Conservation (phyloP, 1,140 invertebrate genomes). For the Arion vulgaris region DNA sequence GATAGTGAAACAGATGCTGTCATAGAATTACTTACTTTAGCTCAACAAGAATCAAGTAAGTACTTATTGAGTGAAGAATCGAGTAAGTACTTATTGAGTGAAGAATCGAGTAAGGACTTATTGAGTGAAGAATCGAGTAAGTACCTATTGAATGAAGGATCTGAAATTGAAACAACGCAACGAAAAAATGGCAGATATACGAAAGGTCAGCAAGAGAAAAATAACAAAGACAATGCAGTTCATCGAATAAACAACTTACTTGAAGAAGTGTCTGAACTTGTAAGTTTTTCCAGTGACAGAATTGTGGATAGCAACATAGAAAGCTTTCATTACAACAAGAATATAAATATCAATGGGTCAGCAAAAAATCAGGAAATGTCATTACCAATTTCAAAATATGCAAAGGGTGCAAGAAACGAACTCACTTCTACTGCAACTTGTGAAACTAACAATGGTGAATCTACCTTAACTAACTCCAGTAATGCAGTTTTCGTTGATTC, state of each 20-base stretch:
- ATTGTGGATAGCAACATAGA: neutral
- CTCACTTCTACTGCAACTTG: neutral
- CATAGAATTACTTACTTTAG: neutral
- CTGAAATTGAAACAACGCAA: neutral
- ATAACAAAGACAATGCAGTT: neutral
- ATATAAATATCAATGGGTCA: neutral
- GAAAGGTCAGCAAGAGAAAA: neutral
- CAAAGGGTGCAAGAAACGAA: too few relatives aligned
- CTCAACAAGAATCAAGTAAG: neutral
- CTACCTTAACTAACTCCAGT: neutral
- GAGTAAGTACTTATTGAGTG: too few relatives aligned
- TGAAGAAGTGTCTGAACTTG: constrained; percentile 16
- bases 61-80: too few relatives aligned
- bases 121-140: too few relatives aligned
- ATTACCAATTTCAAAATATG: neutral
- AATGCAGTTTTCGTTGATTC: too few relatives aligned
- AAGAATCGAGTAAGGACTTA: too few relatives aligned
- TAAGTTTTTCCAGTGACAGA: neutral
- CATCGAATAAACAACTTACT: constrained; percentile 10
- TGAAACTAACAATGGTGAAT: neutral
- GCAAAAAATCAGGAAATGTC: neutral
- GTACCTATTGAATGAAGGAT: too few relatives aligned
- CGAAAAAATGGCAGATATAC: neutral
- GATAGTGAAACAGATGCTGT: neutral
- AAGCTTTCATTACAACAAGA: neutral